Base-by-base conservation (phyloP, 1,140 invertebrate species). In the Cydia fagiglandana region DNA sequence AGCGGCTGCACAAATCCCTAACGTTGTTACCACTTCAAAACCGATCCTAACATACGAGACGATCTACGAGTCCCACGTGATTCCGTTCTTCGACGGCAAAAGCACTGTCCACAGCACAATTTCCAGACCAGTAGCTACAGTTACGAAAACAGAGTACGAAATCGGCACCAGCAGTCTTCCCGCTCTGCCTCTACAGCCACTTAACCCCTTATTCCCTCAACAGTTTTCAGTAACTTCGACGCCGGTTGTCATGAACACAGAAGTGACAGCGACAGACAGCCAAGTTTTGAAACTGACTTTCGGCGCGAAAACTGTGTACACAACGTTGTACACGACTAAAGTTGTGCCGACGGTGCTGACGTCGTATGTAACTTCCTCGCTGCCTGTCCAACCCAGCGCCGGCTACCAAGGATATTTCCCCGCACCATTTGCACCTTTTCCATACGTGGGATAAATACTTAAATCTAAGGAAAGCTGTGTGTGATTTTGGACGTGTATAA, bases 291-390 rank as follows among this genome's bases (percentile, higher is more conserved):
- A 97, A 86, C 91, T 98, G 13, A 97, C 97, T 1, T 98, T 98
- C 86, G 97, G 97, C 5, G 97, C 97, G 24, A 97, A 97, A 84
- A 97, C 97, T 0, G 96, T 97, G 0, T 97, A 96, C 83, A 98
- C 97, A 0, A 98, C 97, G 0, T 91, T 98, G 30, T 98, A 96
- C 84, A 97, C 96, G 0, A 97, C 97, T n/a, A 95, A 94, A 79
- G 95, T 98, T 20, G 95, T 98, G 24, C 97, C 97, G 15, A 98
- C 97, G 1, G 94, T 96, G 68, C 82, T 97, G 24, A 98, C 97
- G 2, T 96, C 96, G 15, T 96, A 97, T 84, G 94, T 97, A 64
- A 97, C 97, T 0, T 95, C 95, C 7, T 97, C 96, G 0, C 89
- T 97, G 6, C 94, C 96, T 1, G 90, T 97, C 10, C 96, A 96